Evolutionary conservation across 2,888 invertebrate species (phyloP), one percentile per base, ranked within the genome.

Genomic region (Drosophila siamana): DNA sequence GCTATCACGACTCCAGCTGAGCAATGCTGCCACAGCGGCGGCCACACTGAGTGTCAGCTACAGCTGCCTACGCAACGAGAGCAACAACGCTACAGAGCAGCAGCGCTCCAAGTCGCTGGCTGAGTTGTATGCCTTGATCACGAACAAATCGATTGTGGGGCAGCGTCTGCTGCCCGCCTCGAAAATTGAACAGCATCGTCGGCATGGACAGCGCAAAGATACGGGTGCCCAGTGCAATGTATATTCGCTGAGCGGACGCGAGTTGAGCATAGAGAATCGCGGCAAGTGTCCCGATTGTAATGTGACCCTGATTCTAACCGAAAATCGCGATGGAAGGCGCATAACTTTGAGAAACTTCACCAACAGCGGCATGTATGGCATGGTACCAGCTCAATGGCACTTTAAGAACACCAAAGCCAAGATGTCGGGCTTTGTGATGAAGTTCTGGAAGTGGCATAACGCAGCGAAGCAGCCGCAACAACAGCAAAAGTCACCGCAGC

Each of bases 371-470:
- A 94, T 95, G 47, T 95, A 94, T 87, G 95, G 95, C 1, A 95
- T 96, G 94, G 94, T 94, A 56, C 96, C 96, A 0, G 95, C 95
- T 24, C 93, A 95, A 6, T 94, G 96, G 92, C 93, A 91, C 63
- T 92, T 92, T 26, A 91, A 90, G 57, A 89, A 90, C 60, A 88
- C 92, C 57, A 93, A 93, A 78, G 93, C 93, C 0, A 93, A 94
- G 48, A 94, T 95, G 70, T 93, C 94, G 52, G 96, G 97, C 0
- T 97, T 96, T 91, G 95, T 96, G 15, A 92, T 97, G 79, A 97
- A 97, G 93, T 95, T 96, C 91, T 97, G 97, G 96, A 95, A 96
- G 87, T 97, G 96, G 96, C 94, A 94, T 71, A 78, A 15, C 22
- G n/a, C 36, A 1, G 26, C 33, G 16, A 69, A 54, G 11, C 50